Percentiles rank a stretch among this genome's conserved stretches.
Evolutionary conservation across 2,888 invertebrate species (phyloP).

Genomic region (Prosopocoilus inquinatus): DNA sequence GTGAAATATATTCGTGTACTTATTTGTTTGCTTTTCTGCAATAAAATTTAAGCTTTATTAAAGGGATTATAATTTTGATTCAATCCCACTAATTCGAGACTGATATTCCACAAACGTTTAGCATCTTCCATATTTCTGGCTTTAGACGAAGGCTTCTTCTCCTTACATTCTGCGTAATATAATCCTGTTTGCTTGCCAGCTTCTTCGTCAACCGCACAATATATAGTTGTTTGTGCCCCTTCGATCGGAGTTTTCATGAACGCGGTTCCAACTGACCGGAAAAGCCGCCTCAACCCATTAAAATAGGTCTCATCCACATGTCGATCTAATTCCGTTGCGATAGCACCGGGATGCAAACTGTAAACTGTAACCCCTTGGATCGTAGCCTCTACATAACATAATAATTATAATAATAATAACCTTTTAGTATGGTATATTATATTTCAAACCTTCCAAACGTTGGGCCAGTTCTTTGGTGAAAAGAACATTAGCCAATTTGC

Average conservation of each 20-base stretch:
- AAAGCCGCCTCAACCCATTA: constrained; percentile 52
- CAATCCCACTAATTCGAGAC: constrained; percentile 56
- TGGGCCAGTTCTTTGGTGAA: constrained; percentile 68
- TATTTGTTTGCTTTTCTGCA: too few relatives aligned
- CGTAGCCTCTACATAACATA: constrained; percentile 32
- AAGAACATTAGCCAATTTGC: constrained; percentile 76
- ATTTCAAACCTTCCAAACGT: constrained; percentile 43
- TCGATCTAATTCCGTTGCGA: constrained; percentile 74
- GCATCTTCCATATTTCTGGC: constrained; percentile 58
- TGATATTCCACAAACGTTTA: constrained; percentile 62
- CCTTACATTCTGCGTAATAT: constrained; percentile 60
- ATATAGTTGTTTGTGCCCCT: constrained; percentile 74
- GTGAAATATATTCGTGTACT: too few relatives aligned
- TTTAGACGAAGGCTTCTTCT: constrained; percentile 50
- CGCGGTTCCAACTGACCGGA: constrained; percentile 47
- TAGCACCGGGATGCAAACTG: constrained; percentile 71
- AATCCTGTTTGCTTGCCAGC: constrained; percentile 59
- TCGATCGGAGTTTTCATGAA: constrained; percentile 61
- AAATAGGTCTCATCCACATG: constrained; percentile 53
- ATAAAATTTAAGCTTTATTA: too few relatives aligned
- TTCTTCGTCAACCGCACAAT: constrained; percentile 69
- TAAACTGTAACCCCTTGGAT: constrained; percentile 62
- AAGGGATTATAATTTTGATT: constrained; percentile 29
- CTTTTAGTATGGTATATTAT: constrained; percentile 2
- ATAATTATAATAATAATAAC: constrained; percentile 2